These are phyloP conservation scores for Ceuthmochares aereus DNA, from an alignment of 2,113 vertebrate species.

Conservation along the genomic window DNA sequence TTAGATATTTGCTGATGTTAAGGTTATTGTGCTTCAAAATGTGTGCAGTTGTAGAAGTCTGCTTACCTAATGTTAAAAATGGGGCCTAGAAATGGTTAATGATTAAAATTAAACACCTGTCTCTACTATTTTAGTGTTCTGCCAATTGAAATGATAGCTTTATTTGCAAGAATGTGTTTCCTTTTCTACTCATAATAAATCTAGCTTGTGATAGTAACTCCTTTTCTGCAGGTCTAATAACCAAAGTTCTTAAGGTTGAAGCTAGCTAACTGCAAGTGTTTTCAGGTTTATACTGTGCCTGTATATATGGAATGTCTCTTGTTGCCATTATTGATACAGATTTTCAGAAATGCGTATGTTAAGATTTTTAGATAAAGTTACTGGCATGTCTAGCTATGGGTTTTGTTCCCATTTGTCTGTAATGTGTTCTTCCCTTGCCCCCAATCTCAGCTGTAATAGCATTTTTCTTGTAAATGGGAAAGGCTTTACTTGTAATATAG, in stretches of 20 bases:
- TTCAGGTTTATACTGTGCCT: neutral
- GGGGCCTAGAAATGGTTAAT: neutral
- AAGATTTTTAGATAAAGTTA: neutral
- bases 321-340: neutral
- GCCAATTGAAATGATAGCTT: neutral
- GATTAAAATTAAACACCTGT: neutral
- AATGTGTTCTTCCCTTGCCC: neutral
- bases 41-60: neutral
- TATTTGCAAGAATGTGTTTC: neutral
- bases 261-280: neutral
- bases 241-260: neutral
- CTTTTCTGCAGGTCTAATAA: neutral
- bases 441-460: neutral
- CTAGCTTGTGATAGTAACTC: neutral
- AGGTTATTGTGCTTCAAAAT: neutral
- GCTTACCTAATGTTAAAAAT: neutral
- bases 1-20: neutral
- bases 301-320: neutral
- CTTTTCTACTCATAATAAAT: neutral
- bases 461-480: neutral
- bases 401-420: neutral
- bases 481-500: neutral
- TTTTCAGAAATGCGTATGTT: neutral
- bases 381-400: neutral
- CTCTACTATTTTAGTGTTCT: neutral